Base-by-base conservation (phyloP, 23 tunicate genomes). In the Trididemnum miniatum region DNA sequence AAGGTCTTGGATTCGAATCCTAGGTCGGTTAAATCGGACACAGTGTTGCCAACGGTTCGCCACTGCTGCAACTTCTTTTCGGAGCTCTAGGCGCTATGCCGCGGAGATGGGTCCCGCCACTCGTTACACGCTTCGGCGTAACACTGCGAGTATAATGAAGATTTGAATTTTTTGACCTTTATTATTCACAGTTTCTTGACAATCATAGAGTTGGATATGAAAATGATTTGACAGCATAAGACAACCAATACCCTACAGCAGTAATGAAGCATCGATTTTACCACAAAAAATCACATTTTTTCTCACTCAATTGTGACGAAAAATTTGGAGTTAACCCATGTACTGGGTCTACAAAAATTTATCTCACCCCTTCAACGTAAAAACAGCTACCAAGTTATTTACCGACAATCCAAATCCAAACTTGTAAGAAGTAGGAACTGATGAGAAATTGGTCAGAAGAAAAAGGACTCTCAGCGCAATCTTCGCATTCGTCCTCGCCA, bases 401-500 rank as follows among this genome's bases (percentile, higher is more conserved):
- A 90, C 95, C 95, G 12, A 85, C 71, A 23, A 90, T 84, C 95
- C 95, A 90, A 30, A 90, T 44, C 30, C 74, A 71, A 60, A 64
- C 84, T 51, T 72, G 77, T 31, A 90, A 44, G 20, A 80, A 71
- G n/a, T 82, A 60, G 35, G 89, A 83, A 35, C 60, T 84, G n/a
- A 90, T 90, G 20, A 90, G 63, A 74, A 67, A 79, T 20, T 44
- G 27, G 49, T 90, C 95, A 28, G 89, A 84, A 7, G 95, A 84
- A 35, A 84, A 90, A 0, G 86, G 86, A 71, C 86, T 85, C 1
- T 64, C 37, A 2, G 88, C 22, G 72, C 95, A 90, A 49, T 80
- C 65, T 50, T 90, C 89, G 77, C 95, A 90, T 52, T 90, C 95
- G 66, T 90, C 95, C 20, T 81, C 86, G 2, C 95, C 95, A 18